Percentiles rank a stretch among this genome's conserved stretches.
phyloP scores from a whole-genome alignment of 1,140 invertebrate genomes.

The Drosophila burlai region DNA sequence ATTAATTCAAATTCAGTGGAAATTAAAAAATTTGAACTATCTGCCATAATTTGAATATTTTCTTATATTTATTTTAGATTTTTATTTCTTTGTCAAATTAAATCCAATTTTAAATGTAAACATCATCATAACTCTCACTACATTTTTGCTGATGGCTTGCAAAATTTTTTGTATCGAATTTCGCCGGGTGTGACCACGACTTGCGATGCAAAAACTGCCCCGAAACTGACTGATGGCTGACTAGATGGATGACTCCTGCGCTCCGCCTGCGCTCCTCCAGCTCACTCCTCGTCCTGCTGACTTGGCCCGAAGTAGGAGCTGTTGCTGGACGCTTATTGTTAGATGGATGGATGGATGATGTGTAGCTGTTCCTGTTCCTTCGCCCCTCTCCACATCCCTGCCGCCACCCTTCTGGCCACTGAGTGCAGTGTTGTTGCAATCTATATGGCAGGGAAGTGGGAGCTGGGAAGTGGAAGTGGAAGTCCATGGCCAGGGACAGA shows the following conservation, averaged over 20 bases:
- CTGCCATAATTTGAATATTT: too few species aligned
- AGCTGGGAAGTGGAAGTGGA: conserved; percentile 1
- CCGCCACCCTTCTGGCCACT: conserved; percentile 1
- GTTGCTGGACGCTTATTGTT: conserved; percentile 79
- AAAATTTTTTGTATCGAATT: neutral
- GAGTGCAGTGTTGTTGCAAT: conserved; percentile 72
- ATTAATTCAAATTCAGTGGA: too few species aligned
- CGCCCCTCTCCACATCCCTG: neutral
- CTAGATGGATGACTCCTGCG: conserved; percentile 68
- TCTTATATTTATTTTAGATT: neutral
- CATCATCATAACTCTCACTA: too few species aligned
- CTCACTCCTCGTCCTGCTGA: conserved; percentile 22
- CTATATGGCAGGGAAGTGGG: conserved; percentile 39
- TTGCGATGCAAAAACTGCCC: conserved; percentile 63
- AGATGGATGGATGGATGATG: conserved; percentile 80
- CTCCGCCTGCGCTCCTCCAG: neutral
- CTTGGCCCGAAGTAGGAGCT: conserved; percentile 46
- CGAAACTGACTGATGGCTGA: conserved; percentile 73
- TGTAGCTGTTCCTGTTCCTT: conserved; percentile 57
- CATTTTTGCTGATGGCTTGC: neutral
- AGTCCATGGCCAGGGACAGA: conserved; percentile 29
- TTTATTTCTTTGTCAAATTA: neutral
- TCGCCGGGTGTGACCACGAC: conserved; percentile 22
- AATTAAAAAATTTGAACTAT: too few species aligned
- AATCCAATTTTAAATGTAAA: neutral